Percentiles rank a stretch among this genome's conserved stretches.
Conservation (phyloP, 2,797 vertebrate species). For the Anguilla anguilla region DNA sequence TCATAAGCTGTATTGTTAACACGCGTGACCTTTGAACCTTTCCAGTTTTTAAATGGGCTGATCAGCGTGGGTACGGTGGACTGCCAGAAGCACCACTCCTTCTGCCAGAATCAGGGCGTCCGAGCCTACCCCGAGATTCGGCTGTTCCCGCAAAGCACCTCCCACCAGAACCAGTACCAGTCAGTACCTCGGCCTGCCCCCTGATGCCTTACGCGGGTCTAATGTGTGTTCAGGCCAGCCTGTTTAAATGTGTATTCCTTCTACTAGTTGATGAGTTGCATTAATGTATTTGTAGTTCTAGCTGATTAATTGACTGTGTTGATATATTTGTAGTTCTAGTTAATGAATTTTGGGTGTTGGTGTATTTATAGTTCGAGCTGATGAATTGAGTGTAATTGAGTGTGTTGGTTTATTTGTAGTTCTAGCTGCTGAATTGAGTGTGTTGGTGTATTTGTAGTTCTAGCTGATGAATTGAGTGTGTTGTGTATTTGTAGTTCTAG, state of each 20-base stretch:
- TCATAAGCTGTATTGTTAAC: background rate
- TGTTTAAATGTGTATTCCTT: background rate
- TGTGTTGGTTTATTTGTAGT: constrained; percentile 23
- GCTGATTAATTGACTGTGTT: background rate
- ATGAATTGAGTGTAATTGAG: background rate
- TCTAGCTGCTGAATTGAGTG: constrained; percentile 27
- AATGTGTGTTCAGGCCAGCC: no score
- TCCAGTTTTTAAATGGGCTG: constrained; percentile 81
- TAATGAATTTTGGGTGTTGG: constrained; percentile 32
- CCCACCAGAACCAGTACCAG: constrained; percentile 69
- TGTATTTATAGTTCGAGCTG: constrained; percentile 24
- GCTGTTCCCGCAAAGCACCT: constrained; percentile 76
- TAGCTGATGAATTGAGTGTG: constrained; percentile 19
- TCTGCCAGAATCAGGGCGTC: constrained; percentile 86
- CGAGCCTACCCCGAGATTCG: constrained; percentile 91
- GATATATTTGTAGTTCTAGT: background rate
- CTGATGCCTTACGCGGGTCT: background rate
- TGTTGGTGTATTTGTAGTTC: constrained; percentile 33
- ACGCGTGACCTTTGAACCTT: background rate
- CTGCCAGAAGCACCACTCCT: constrained; percentile 86
- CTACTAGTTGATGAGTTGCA: constrained; percentile 17
- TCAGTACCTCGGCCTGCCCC: constrained; percentile 60
- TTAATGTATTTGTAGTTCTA: constrained; percentile 16
- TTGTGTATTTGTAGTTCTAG: constrained; percentile 31
- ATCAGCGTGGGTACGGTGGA: constrained; percentile 87